Base-by-base conservation (phyloP, 2,888 invertebrate genomes). In the Nomada fucata region DNA sequence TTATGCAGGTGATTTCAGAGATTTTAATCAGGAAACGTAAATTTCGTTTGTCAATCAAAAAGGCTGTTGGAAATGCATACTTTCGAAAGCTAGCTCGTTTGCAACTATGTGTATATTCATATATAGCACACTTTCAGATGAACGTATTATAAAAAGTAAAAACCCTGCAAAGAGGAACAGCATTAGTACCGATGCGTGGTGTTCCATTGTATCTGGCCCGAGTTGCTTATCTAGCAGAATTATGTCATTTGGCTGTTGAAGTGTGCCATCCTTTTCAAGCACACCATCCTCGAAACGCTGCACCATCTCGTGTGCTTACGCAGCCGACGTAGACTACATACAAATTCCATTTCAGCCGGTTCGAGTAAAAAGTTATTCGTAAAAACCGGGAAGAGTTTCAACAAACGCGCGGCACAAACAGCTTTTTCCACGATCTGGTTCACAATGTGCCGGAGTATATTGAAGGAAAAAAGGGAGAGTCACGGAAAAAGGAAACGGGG, bases 181-280 rank as follows among this genome's bases (percentile, higher is more conserved):
- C 57, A 67, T 78, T 67, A 18, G n/a, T n/a, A 50, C 36, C 55
- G 61, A 29, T 63, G 26, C 29, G 42, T n/a, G 73, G 79, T 79
- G 73, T 80, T 57, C 67, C 61, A 15, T 57, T 70, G 70, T 13
- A 36, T 15, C 15, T n/a, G 13, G 55, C n/a, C 47, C 64, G 69
- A 29, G 80, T 53, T 68, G 65, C 44, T 79, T 80, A 79, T 77
- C 64, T 42, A 59, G 68, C 69, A 59, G 74, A 81, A 81, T 79
- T 79, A 81, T 79, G 74, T 75, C 74, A 57, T 81, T 79, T 69
- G 68, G 47, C 53, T 64, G 68, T 26, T n/a, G 73, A 81, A 81
- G 68, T 79, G 69, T 75, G 80, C 36, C 74, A 79, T 80, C 79
- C 63, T 80, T 80, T 76, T 63, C 63, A 72, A 72, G 47, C 69